phyloP scores from a whole-genome alignment of 1,140 invertebrate genomes.

The Drosophila auraria region DNA sequence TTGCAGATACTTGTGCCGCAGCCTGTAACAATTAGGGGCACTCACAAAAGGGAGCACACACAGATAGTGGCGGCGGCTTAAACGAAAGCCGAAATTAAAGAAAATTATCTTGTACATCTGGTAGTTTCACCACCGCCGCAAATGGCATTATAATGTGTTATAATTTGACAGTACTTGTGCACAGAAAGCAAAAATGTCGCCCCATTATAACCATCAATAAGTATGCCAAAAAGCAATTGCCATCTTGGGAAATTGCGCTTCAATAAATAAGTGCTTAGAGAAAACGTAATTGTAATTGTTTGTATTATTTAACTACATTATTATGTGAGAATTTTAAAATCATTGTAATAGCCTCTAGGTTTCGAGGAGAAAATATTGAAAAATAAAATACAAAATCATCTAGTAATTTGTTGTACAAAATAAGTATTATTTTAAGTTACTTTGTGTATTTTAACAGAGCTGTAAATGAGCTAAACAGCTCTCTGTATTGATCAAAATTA shows the following conservation, averaged over 20 bases:
- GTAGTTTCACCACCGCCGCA: constrained; percentile 45
- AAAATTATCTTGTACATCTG: constrained; percentile 62
- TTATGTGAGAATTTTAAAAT: neutral
- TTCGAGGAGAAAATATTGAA: neutral
- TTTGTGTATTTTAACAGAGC: neutral
- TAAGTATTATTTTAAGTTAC: neutral
- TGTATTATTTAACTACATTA: neutral
- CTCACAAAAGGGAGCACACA: constrained; percentile 26
- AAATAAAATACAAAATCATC: neutral
- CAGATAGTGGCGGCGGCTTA: constrained; percentile 24
- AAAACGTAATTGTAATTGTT: neutral
- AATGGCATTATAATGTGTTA: constrained; percentile 72
- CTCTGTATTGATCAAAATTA: too few relatives aligned
- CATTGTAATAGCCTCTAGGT: too few relatives aligned
- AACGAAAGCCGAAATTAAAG: constrained; percentile 60
- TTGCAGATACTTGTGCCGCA: constrained; percentile 58
- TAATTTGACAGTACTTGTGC: constrained; percentile 55
- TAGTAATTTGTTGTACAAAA: neutral
- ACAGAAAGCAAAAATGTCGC: constrained; percentile 19
- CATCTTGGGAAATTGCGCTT: constrained; percentile 2
- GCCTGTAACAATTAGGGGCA: constrained; percentile 66
- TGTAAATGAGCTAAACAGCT: neutral
- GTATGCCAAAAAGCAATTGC: constrained; percentile 13
- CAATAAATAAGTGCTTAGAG: constrained; percentile 4
- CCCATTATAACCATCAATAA: constrained; percentile 15